phyloP scores from a whole-genome alignment of 1,140 invertebrate species.

The Archegozetes longisetosus region DNA sequence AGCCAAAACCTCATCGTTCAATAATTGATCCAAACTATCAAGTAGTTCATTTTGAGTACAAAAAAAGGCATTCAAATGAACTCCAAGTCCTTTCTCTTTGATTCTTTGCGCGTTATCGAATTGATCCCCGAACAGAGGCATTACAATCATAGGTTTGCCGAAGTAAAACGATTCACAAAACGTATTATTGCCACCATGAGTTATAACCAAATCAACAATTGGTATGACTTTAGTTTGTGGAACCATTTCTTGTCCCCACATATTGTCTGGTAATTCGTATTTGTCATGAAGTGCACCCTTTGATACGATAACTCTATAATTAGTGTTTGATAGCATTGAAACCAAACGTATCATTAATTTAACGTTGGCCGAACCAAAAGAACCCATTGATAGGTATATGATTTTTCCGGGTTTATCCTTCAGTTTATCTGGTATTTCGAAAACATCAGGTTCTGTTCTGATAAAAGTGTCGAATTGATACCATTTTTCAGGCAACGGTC shows the following conservation, averaged over 20 bases:
- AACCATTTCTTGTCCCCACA: conserved; percentile 4
- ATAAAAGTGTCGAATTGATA: conserved; percentile 1
- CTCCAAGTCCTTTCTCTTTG: no score
- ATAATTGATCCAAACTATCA: no score
- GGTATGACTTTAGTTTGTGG: background rate
- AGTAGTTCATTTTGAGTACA: no score
- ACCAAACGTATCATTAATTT: background rate
- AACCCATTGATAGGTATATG: conserved; percentile 2
- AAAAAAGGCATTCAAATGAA: no score
- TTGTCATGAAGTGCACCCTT: no score
- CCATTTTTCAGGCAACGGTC: background rate
- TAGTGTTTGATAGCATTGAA: background rate
- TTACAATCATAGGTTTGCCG: conserved; percentile 12
- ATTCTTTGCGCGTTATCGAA: no score
- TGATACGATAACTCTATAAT: no score
- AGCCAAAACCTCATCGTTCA: no score
- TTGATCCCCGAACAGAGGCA: no score
- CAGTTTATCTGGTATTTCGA: background rate
- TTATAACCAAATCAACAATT: conserved; percentile 3
- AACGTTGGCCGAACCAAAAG: background rate
- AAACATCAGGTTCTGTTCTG: no score
- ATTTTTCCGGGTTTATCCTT: background rate
- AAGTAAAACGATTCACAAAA: background rate
- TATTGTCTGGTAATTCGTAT: no score
- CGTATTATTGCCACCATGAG: conserved; percentile 12